phyloP scores from a whole-genome alignment of 1,140 invertebrate genomes.

The Sycophaga agraensis region DNA sequence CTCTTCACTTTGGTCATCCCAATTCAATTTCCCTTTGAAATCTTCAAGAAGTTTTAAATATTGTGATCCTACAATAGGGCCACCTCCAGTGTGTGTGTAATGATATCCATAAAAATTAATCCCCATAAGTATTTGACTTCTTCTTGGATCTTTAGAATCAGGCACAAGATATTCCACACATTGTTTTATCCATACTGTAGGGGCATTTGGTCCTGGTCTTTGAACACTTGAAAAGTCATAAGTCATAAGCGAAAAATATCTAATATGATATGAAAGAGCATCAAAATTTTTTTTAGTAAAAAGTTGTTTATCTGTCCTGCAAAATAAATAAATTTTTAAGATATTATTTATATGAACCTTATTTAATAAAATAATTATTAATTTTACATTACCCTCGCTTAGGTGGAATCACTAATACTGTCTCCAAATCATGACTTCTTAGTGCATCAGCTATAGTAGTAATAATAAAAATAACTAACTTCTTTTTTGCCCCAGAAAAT shows the following conservation, averaged over 20 bases:
- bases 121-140: constrained; percentile 82
- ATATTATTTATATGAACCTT: not conserved
- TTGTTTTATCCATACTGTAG: constrained; percentile 77
- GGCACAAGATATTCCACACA: constrained; percentile 76
- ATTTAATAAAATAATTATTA: not conserved
- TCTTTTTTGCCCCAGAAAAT: constrained; percentile 64
- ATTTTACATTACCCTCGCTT: constrained; percentile 61
- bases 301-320: constrained; percentile 61
- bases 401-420: constrained; percentile 86
- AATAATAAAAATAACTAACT: constrained; percentile 65
- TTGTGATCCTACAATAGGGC: constrained; percentile 76
- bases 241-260: constrained; percentile 90
- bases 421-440: constrained; percentile 60
- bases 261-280: constrained; percentile 72
- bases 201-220: constrained; percentile 86
- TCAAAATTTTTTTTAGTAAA: constrained; percentile 79
- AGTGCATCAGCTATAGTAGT: constrained; percentile 62
- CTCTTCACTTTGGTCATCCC: constrained; percentile 77
- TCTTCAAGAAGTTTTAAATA: constrained; percentile 72
- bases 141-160: constrained; percentile 60
- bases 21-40: constrained; percentile 72
- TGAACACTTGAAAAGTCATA: constrained; percentile 89
- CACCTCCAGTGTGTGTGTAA: constrained; percentile 75
- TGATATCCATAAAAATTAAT: constrained; percentile 94
- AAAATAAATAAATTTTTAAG: constrained; percentile 15